Base-by-base conservation (phyloP, 2,797 vertebrate species). In the Anguilla megastoma region DNA sequence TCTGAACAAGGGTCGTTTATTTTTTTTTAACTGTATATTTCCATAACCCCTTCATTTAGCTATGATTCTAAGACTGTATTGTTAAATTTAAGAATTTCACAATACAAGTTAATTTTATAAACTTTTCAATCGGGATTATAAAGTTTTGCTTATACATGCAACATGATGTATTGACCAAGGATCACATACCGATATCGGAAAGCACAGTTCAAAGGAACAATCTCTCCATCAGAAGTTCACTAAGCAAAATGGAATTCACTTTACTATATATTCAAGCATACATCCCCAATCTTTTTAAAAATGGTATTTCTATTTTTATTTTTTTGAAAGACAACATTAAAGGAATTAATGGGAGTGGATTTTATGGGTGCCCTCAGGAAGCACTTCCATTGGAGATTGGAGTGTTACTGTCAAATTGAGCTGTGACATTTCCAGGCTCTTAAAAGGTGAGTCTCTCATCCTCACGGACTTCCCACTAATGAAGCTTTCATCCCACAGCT, bases 401-500 rank as follows among this genome's bases (percentile, higher is more conserved):
- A 36, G 85, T 89, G 86, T 91, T 88, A 85, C 86, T 91, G 89
- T 91, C 80, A 89, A 88, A 91, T 71, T 88, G 89, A 89, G 89
- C 85, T 84, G 60, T 92, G 92, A 93, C 90, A 92, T 92, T 91
- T 93, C 91, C 87, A 76, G 76, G 88, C 87, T 91, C 90, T 91
- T 93, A 93, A 91, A 91, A 90, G 87, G 85, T 87, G 89, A 91
- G 87, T 84, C 86, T 85, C 88, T 86, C 82, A 58, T 88, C 89
- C 90, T 90, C 88, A 87, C 88, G 89, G 60, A 86, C 83, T 85
- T 60, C 87, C 87, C 89, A 80, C 85, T 91, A 89, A 92, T 90
- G 89, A 91, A 91, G 86, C 87, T 76, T 80, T 89, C 63, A 48
- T 89, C 48, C 60, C 79, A 76, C 36, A 21, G 71, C 74, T 48